These are phyloP conservation scores for Hypotaenidia philippensis DNA, from an alignment of 2,797 vertebrate genomes.

Conservation along the genomic window DNA sequence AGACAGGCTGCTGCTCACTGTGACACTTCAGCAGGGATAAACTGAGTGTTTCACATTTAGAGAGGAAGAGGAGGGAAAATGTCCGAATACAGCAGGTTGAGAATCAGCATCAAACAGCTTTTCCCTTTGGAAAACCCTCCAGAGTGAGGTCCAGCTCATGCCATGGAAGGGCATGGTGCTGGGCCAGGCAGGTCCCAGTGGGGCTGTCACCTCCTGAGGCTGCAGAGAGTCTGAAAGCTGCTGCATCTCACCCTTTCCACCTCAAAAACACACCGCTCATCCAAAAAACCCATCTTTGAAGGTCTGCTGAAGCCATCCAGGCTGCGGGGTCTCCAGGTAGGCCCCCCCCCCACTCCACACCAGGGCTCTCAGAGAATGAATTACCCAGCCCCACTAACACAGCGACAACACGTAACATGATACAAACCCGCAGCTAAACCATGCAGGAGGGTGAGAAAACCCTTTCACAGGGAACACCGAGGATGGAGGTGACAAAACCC, in stretches of 20 bases:
- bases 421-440: not conserved
- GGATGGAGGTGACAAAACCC: not conserved
- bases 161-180: not conserved
- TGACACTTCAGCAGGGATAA: not conserved
- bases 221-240: not conserved
- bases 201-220: not conserved
- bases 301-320: not conserved
- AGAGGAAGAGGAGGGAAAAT: not conserved
- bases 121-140: not conserved
- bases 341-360: not conserved
- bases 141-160: rapidly evolving
- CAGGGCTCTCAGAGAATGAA: rapidly evolving
- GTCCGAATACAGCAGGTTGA: not conserved
- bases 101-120: not conserved
- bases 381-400: not conserved
- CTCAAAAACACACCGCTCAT: not conserved
- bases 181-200: not conserved
- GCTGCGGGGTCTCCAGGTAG: not conserved
- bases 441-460: not conserved
- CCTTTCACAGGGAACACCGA: rapidly evolving
- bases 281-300: not conserved
- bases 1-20: not conserved
- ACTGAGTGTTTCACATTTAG: rapidly evolving
- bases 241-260: not conserved
- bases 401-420: rapidly evolving